phyloP scores from a whole-genome alignment of 2,888 invertebrate genomes.

The Morpho deidamia region DNA sequence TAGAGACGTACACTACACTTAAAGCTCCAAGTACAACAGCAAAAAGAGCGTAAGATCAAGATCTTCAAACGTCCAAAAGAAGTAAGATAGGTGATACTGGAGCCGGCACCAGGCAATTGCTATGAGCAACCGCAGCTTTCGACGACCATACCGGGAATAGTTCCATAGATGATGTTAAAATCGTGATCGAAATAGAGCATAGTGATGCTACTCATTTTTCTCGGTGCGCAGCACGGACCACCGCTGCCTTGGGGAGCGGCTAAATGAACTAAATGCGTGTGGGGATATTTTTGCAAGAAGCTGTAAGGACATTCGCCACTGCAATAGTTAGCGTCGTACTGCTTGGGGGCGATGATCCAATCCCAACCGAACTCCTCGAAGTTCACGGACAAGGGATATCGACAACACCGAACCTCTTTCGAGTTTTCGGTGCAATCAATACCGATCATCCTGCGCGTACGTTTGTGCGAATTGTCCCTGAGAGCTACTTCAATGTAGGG shows the following conservation, averaged over 20 bases:
- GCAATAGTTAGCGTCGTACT: slow-evolving; percentile 97
- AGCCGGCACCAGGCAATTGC: slow-evolving; percentile 35
- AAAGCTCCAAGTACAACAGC: slow-evolving; percentile 36
- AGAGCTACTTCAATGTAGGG: slow-evolving; percentile 75
- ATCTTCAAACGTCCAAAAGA: slow-evolving; percentile 5
- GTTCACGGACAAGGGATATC: slow-evolving; percentile 95
- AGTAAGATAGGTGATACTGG: background rate
- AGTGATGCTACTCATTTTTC: slow-evolving; percentile 91
- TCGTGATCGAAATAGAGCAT: slow-evolving; percentile 96
- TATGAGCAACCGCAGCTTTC: slow-evolving; percentile 95
- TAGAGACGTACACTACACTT: slow-evolving; percentile 52
- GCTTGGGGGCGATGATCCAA: slow-evolving; percentile 97
- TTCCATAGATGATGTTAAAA: slow-evolving; percentile 90
- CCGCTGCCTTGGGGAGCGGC: slow-evolving; percentile 86
- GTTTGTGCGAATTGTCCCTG: slow-evolving; percentile 74
- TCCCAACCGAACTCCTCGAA: slow-evolving; percentile 98
- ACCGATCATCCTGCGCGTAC: slow-evolving; percentile 87
- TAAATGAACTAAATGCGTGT: slow-evolving; percentile 92
- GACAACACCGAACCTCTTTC: slow-evolving; percentile 92
- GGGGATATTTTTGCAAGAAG: slow-evolving; percentile 90
- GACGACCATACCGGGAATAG: slow-evolving; percentile 96
- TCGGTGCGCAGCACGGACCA: slow-evolving; percentile 95
- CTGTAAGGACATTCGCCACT: slow-evolving; percentile 95
- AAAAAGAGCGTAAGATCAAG: slow-evolving; percentile 9
- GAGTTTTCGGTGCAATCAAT: slow-evolving; percentile 91